Evolutionary conservation across 2,888 invertebrate species (phyloP).

Genomic region (Dendrolimus pini): DNA sequence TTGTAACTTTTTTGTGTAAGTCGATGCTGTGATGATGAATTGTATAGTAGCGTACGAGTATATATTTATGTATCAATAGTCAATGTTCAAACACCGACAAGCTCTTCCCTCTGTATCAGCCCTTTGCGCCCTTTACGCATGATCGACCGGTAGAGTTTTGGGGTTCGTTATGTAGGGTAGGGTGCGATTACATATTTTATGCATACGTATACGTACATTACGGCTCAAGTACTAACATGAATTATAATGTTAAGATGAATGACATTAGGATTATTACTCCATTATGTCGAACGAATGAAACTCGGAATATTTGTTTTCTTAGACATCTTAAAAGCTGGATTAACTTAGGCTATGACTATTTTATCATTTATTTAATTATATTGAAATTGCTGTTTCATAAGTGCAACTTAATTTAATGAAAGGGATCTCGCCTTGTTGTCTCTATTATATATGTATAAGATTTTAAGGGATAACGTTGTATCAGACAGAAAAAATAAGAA

Average conservation of each 20-base stretch:
- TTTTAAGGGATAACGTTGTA: no score
- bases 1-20: slow-evolving; percentile 7
- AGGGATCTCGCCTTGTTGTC: no score
- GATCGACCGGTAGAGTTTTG: slow-evolving; percentile 74
- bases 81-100: slow-evolving; percentile 67
- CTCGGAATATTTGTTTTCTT: no score
- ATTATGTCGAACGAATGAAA: no score
- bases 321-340: no score
- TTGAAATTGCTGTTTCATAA: no score
- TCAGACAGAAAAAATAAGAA: no score
- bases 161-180: slow-evolving; percentile 62
- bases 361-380: no score
- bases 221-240: background rate
- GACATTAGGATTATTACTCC: no score
- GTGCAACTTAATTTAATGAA: no score
- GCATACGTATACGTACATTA: background rate
- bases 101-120: slow-evolving; percentile 71
- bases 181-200: slow-evolving; percentile 41
- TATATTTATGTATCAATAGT: slow-evolving; percentile 33
- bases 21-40: slow-evolving; percentile 6
- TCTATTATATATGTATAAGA: no score
- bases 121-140: slow-evolving; percentile 76
- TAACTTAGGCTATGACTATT: no score
- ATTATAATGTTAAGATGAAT: slow-evolving; percentile 7
- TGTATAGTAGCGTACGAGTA: slow-evolving; percentile 14